Conservation (phyloP, 1,140 invertebrate species). For the Drosophila miranda region DNA sequence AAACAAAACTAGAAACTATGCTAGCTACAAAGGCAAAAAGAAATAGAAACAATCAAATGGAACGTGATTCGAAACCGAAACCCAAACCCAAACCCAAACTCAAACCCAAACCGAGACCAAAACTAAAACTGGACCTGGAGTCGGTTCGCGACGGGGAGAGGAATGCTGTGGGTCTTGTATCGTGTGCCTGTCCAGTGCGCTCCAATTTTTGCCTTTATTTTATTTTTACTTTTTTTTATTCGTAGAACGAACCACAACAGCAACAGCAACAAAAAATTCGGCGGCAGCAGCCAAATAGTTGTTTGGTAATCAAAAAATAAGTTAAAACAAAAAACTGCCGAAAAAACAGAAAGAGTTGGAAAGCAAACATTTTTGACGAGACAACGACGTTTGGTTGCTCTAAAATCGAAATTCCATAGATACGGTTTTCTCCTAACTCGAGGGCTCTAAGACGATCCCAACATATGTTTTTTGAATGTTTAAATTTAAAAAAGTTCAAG, state of each 20-base stretch:
- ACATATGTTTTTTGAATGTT: no score
- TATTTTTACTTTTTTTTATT: constrained; percentile 24
- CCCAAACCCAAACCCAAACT: constrained; percentile 46
- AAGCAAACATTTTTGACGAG: no score
- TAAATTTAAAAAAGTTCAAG: background rate
- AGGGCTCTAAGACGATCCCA: no score
- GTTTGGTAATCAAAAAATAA: constrained; percentile 74
- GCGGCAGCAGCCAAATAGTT: constrained; percentile 58
- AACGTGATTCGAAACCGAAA: constrained; percentile 52
- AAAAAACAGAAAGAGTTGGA: background rate
- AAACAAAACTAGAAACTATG: constrained; percentile 22
- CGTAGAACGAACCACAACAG: constrained; percentile 53
- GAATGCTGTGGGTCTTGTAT: constrained; percentile 31
- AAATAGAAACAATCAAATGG: constrained; percentile 51
- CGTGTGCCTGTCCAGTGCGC: constrained; percentile 52
- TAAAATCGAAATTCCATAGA: no score
- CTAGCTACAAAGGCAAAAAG: constrained; percentile 37
- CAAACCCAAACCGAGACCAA: constrained; percentile 32
- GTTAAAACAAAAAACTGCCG: constrained; percentile 43
- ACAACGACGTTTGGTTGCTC: no score
- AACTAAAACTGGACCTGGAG: constrained; percentile 56
- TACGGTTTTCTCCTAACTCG: no score
- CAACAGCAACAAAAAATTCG: constrained; percentile 19
- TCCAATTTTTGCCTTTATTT: constrained; percentile 52
- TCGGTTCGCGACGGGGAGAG: constrained; percentile 7